Evolutionary conservation across 37 sponge, comb jelly and placozoan genomes (phyloP).

Genomic region (Tethya wilhelma): DNA sequence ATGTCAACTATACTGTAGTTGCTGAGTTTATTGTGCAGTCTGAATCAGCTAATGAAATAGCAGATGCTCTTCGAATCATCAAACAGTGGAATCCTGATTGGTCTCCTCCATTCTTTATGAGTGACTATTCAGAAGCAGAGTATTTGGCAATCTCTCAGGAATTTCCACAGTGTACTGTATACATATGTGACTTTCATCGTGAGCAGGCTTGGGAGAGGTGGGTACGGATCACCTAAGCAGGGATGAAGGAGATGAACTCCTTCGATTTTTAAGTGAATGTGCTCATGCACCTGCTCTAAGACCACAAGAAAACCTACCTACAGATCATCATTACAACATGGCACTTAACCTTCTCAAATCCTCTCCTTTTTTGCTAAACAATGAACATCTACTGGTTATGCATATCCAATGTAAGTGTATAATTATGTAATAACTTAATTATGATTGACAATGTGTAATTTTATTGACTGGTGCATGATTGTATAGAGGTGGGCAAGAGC

Average conservation of each 20-base stretch:
- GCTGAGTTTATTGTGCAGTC: constrained; percentile 41
- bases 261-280: constrained; percentile 24
- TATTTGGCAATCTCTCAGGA: constrained; percentile 4
- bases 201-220: constrained; percentile 50
- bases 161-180: constrained; percentile 11
- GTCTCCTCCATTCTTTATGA: constrained; percentile 54
- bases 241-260: constrained; percentile 15
- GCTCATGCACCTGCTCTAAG: constrained; percentile 23
- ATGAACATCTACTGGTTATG: background rate
- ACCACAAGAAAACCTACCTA: constrained; percentile 3
- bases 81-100: constrained; percentile 38
- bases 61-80: constrained; percentile 34
- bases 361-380: background rate
- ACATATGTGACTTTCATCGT: constrained; percentile 49
- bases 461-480: background rate
- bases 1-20: constrained; percentile 47
- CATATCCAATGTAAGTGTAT: too few species aligned
- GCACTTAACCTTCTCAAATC: background rate
- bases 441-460: too few species aligned
- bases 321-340: constrained; percentile 8
- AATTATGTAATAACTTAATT: too few species aligned
- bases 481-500: constrained; percentile 6
- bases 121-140: constrained; percentile 59
- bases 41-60: background rate
- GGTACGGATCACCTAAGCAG: too few species aligned